These are phyloP conservation scores for Leptinotarsa tumamoca DNA, from an alignment of 2,888 invertebrate genomes.

Conservation along the genomic window DNA sequence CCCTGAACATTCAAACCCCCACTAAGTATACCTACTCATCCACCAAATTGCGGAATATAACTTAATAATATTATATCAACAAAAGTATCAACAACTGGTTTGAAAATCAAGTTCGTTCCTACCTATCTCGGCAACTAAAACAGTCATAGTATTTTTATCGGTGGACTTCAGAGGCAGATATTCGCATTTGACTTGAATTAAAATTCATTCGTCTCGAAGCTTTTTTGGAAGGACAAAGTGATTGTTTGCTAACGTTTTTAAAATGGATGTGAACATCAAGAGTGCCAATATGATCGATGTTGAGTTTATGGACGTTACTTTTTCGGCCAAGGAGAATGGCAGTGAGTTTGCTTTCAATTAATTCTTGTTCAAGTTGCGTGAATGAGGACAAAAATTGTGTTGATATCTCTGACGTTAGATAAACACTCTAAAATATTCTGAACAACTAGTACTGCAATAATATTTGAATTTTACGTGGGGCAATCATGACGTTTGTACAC, in stretches of 20 bases:
- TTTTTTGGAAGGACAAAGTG: neutral
- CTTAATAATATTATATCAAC: too few relatives aligned
- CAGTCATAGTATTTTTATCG: neutral
- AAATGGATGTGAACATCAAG: neutral
- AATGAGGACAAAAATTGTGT: too few relatives aligned
- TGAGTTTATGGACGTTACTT: conserved; percentile 34
- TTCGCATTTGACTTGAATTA: too few relatives aligned
- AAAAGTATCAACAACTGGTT: too few relatives aligned
- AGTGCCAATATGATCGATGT: conserved; percentile 28
- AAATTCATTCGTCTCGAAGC: neutral
- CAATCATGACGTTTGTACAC: too few relatives aligned
- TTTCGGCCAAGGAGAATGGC: conserved; percentile 24
- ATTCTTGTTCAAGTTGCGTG: too few relatives aligned
- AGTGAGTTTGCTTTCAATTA: conserved; percentile 27
- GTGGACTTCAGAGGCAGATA: too few relatives aligned
- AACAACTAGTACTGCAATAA: too few relatives aligned
- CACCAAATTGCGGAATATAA: neutral
- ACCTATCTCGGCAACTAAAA: neutral
- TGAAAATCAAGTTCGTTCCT: neutral
- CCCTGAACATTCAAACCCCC: neutral
- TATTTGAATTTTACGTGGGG: too few relatives aligned
- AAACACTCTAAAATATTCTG: too few relatives aligned
- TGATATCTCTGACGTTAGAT: too few relatives aligned
- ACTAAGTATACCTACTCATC: neutral
- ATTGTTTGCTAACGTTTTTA: neutral